phyloP scores from a whole-genome alignment of 2,113 vertebrate species.

The Halcyon senegalensis region DNA sequence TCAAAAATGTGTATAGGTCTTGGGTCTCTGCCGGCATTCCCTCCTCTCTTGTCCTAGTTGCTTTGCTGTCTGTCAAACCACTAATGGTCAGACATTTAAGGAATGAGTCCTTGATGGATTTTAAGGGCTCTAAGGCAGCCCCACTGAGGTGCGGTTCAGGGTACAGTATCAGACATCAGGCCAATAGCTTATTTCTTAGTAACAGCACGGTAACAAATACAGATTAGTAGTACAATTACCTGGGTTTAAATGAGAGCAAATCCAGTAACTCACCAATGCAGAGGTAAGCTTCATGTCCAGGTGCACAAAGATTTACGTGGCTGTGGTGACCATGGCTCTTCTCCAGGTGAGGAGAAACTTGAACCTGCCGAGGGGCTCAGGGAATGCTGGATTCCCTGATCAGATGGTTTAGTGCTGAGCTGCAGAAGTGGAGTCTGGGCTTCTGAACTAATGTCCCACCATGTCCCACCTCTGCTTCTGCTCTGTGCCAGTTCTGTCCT shows the following conservation, averaged over 20 bases:
- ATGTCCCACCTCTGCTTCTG: not conserved
- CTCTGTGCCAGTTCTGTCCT: not conserved
- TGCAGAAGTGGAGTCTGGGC: not conserved
- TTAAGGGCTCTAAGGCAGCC: not conserved
- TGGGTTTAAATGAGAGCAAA: not conserved
- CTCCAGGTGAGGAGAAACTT: not conserved
- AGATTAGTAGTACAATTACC: not conserved
- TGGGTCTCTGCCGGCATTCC: not conserved
- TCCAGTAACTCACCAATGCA: not conserved
- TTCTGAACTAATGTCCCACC: not conserved
- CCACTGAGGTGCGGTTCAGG: accelerated
- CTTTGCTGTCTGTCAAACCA: not conserved
- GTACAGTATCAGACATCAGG: not conserved
- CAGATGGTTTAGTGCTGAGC: not conserved
- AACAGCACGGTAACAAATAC: not conserved
- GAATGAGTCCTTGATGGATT: not conserved
- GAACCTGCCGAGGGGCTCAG: not conserved
- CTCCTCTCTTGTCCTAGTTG: not conserved
- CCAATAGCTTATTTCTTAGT: not conserved
- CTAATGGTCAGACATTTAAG: not conserved
- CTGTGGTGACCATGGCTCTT: not conserved
- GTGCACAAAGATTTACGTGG: not conserved
- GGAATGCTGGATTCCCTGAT: not conserved
- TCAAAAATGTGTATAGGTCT: not conserved
- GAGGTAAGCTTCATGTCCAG: not conserved